Conservation (phyloP, 2,888 invertebrate species). For the Diaprepes abbreviatus region DNA sequence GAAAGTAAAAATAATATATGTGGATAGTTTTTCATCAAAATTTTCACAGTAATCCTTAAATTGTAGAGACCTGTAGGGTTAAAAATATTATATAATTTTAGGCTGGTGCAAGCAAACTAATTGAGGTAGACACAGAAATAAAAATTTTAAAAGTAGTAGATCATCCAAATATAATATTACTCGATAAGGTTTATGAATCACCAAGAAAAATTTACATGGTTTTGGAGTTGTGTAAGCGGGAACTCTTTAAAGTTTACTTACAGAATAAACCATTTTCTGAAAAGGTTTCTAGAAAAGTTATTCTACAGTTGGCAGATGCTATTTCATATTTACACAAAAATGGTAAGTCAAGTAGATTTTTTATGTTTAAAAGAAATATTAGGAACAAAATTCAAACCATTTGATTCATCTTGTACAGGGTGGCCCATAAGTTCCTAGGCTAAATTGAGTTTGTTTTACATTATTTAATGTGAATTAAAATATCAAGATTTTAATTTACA, state of each 20-base stretch:
- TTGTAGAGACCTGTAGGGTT: too few relatives aligned
- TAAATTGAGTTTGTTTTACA: too few relatives aligned
- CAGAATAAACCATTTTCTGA: conserved; percentile 63
- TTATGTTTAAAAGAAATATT: too few relatives aligned
- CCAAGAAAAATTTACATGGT: conserved; percentile 71
- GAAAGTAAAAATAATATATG: too few relatives aligned
- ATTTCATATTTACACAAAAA: conserved; percentile 68
- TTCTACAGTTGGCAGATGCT: conserved; percentile 64
- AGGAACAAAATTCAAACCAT: too few relatives aligned
- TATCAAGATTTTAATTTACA: too few relatives aligned
- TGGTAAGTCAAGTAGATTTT: conserved; percentile 62
- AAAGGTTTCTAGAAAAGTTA: conserved; percentile 61
- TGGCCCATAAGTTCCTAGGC: too few relatives aligned
- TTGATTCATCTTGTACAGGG: too few relatives aligned
- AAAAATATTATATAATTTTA: too few relatives aligned
- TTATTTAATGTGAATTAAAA: too few relatives aligned
- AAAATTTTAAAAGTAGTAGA: conserved; percentile 71
- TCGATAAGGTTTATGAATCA: conserved; percentile 71
- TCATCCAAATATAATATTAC: conserved; percentile 71
- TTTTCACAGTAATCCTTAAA: too few relatives aligned
- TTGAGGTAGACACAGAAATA: conserved; percentile 68
- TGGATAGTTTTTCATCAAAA: too few relatives aligned
- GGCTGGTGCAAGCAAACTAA: conserved; percentile 51
- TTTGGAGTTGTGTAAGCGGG: conserved; percentile 70
- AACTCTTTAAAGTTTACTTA: conserved; percentile 66